These are phyloP conservation scores for Diaphora mendica DNA, from an alignment of 2,888 invertebrate genomes.

Conservation along the genomic window DNA sequence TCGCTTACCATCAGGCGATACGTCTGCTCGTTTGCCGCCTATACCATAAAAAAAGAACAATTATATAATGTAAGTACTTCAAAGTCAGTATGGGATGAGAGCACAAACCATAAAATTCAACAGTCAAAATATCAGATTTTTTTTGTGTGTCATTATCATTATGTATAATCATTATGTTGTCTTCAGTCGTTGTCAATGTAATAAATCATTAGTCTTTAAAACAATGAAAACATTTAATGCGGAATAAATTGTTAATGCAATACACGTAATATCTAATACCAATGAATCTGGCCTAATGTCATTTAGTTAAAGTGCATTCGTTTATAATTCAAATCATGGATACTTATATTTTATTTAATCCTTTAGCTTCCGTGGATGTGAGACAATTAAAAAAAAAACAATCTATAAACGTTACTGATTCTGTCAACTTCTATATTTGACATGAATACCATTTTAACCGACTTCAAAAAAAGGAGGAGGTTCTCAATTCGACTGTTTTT, in stretches of 20 bases:
- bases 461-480: too few relatives aligned
- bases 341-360: constrained; percentile 15
- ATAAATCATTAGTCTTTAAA: constrained; percentile 16
- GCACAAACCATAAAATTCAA: not conserved
- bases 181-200: not conserved
- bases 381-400: not conserved
- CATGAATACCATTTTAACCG: not conserved
- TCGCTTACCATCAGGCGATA: too few relatives aligned
- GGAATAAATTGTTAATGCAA: constrained; percentile 36
- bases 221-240: constrained; percentile 16
- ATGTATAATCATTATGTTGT: not conserved
- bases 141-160: not conserved
- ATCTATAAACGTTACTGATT: not conserved
- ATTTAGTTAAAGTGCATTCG: constrained; percentile 34
- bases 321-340: constrained; percentile 30
- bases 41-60: too few relatives aligned
- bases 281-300: constrained; percentile 42
- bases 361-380: constrained; percentile 2
- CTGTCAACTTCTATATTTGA: not conserved
- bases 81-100: not conserved
- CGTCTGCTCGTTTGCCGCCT: too few relatives aligned
- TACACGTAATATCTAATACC: constrained; percentile 30
- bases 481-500: too few relatives aligned
- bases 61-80: not conserved
- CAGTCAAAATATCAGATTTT: not conserved